A percentile compares a stretch with the other conserved stretches of the same genome.
These are phyloP conservation scores for Dynastes maya DNA, from an alignment of 2,888 invertebrate genomes.

Conservation along the genomic window DNA sequence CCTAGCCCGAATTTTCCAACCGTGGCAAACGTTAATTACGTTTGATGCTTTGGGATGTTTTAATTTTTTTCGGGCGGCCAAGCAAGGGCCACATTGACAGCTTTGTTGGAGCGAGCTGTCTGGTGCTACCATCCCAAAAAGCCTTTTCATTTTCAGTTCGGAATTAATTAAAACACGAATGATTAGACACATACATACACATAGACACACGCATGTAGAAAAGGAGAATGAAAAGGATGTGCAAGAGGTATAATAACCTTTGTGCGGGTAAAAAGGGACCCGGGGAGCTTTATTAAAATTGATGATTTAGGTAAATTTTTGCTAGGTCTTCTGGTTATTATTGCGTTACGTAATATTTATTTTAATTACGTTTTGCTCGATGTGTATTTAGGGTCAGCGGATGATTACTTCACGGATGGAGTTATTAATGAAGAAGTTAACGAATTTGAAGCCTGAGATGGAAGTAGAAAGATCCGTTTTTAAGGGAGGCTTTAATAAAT, in stretches of 20 bases:
- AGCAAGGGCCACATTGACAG: background rate
- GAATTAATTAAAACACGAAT: conserved; percentile 10
- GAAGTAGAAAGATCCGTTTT: too few relatives aligned
- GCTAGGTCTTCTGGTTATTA: too few relatives aligned
- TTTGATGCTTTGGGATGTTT: conserved; percentile 4
- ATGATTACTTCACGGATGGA: too few relatives aligned
- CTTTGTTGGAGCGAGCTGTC: too few relatives aligned
- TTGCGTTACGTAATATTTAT: too few relatives aligned
- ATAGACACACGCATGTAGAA: too few relatives aligned
- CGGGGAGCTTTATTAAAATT: conserved; percentile 1
- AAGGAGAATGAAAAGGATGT: background rate
- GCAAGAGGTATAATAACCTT: background rate
- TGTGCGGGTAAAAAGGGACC: background rate
- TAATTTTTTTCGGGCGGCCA: background rate
- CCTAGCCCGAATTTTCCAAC: background rate
- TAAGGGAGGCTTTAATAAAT: too few relatives aligned
- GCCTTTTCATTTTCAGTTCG: background rate
- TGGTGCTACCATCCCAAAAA: too few relatives aligned
- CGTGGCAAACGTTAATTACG: conserved; percentile 2
- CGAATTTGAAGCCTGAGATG: too few relatives aligned
- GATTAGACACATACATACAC: background rate
- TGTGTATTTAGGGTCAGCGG: too few relatives aligned
- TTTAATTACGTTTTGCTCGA: too few relatives aligned
- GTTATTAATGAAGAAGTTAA: too few relatives aligned
- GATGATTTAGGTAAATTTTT: background rate